phyloP scores from a whole-genome alignment of 2,888 invertebrate species.

The Gryllus longicercus region DNA sequence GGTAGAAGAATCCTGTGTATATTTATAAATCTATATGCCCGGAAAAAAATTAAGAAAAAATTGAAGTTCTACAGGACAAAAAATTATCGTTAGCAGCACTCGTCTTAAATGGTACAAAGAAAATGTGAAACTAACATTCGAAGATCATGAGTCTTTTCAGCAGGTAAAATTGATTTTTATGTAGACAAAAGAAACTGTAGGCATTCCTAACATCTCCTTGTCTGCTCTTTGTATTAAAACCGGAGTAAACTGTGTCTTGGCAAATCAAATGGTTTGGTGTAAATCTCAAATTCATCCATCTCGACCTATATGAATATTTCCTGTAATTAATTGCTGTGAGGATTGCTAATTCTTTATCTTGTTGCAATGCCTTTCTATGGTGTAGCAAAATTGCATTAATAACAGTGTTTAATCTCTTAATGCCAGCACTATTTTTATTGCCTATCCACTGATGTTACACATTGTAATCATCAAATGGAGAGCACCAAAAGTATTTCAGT shows the following conservation, averaged over 20 bases:
- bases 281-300: constrained; percentile 69
- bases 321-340: constrained; percentile 61
- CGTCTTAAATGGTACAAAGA: too few species aligned
- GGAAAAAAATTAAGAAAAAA: too few species aligned
- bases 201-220: constrained; percentile 48
- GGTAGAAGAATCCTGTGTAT: too few species aligned
- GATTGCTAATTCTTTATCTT: constrained; percentile 40
- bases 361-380: too few species aligned
- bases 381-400: too few species aligned
- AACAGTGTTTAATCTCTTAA: neutral
- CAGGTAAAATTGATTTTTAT: too few species aligned
- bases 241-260: constrained; percentile 69
- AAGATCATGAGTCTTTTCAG: too few species aligned
- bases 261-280: constrained; percentile 62
- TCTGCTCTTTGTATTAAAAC: constrained; percentile 73
- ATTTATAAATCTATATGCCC: too few species aligned
- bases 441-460: constrained; percentile 93
- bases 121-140: too few species aligned
- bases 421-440: constrained; percentile 71
- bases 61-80: too few species aligned
- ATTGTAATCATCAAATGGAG: constrained; percentile 82
- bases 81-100: too few species aligned
- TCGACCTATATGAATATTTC: constrained; percentile 61
- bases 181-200: too few species aligned
- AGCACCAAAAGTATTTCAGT: constrained; percentile 76